Evolutionary conservation across 2,888 invertebrate species (phyloP), one percentile per base, ranked within the genome.

Genomic region (Serripes groenlandicus): DNA sequence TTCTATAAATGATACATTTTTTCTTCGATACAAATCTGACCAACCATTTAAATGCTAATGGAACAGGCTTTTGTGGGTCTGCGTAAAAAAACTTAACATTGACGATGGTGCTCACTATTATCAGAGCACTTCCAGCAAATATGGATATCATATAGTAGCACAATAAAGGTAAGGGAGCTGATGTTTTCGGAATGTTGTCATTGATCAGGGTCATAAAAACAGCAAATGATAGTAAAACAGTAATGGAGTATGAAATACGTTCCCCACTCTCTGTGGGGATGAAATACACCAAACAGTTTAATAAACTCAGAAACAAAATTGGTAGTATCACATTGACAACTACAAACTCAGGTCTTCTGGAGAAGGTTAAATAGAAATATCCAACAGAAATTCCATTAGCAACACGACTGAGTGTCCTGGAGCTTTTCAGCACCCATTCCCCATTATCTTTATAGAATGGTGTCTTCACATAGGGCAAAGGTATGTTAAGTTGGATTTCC

Each of bases 181-280:
- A 81, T 0, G 85, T 80, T 69, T 81, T 81, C 2, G 85, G 85
- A 23, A 88, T 37, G 60, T 82, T 88, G 21, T 85, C 87, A 54
- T 82, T 80, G 21, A 88, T 79, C 64, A 85, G 77, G 0, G 87
- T 85, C 35, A 88, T 37, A 54, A 88, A 88, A 3, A 88, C 85
- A 5, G 87, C 85, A 60, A 84, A 74, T 4, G 87, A 77, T 11
- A 88, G 73, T 21, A 88, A 78, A 23, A 85, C 82, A 18, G 87
- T 87, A 11, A 85, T 84, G 15, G 82, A 71, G 49, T 75, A 88
- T 0, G 83, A 83, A 35, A 85, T 76, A 15, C 87, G 60, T 69
- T 88, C 87, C 23, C 87, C 87, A 11, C 81, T 83, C 23, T 88
- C 85, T 21, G 78, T 72, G 7, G 85, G 87, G 5, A 88, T 42